Base-by-base conservation (phyloP, 2,888 invertebrate species). In the Villa cingulata region DNA sequence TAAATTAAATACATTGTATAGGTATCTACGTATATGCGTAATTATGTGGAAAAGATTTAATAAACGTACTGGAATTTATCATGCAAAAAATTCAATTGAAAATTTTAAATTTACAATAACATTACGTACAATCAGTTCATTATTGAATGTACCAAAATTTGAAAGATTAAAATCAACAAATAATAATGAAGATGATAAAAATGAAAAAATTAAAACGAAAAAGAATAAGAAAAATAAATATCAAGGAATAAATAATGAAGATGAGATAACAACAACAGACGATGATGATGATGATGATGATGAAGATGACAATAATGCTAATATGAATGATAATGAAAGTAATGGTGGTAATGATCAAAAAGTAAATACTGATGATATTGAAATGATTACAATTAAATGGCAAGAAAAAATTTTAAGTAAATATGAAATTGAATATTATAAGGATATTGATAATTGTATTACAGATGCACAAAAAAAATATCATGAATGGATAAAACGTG, bases 361-460 rank as follows among this genome's bases (percentile, higher is more conserved):
- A 7, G 23, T 41, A 27, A 41, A 54, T 16, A 53, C 54, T 38
- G 54, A 57, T 14, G 38, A 45, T 37, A 42, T 52, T 6, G 55
- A 50, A 43, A 46, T 52, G 4, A 62, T 70, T 48, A 59, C 54
- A 38, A 78, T 86, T 53, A 63, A 65, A 54, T 86, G 86, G 86
- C 86, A 86, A 62, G 75, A 84, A 59, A 86, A 86, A 67, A 63
- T 74, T 1, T 78, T 83, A 49, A 79, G 80, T 53, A 65, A 68
- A 10, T 68, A 67, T 56, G 84, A 86, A 62, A 59, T 74, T 12
- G 71, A 75, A 44, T 72, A 73, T 47, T 84, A 80, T 57, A 64
- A 63, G 2, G 76, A 82, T 36, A 63, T 71, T 37, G 72, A 72
- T 38, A 81, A 81, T 58, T 85, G 84, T 55, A 56, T 69, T 0